Percentiles rank a stretch among this genome's conserved stretches.
Evolutionary conservation across 1,140 invertebrate genomes (phyloP).

Genomic region (Drosophila lacteicornis): DNA sequence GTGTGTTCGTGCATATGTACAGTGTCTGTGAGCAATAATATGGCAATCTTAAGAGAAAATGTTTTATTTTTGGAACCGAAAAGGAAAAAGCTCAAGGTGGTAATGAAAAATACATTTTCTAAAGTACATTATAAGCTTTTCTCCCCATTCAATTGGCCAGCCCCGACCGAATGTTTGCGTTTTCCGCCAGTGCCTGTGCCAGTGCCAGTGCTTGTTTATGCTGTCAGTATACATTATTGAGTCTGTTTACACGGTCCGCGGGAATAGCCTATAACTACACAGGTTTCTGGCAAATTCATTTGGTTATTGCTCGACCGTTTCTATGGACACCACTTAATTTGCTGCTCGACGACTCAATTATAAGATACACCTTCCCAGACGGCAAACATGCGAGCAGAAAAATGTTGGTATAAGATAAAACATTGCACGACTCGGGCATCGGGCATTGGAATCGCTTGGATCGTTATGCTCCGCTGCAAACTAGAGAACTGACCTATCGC

Average conservation of each 20-base stretch:
- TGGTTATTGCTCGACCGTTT: constrained; percentile 44
- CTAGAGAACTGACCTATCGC: constrained; percentile 34
- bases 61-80: constrained; percentile 70
- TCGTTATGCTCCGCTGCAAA: constrained; percentile 27
- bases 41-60: constrained; percentile 69
- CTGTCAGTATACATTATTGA: constrained; percentile 45
- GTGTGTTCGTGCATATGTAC: constrained; percentile 41
- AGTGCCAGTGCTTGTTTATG: constrained; percentile 44
- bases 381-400: constrained; percentile 41
- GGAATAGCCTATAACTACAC: constrained; percentile 2
- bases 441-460: constrained; percentile 10
- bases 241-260: constrained; percentile 37
- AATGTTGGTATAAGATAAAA: constrained; percentile 48
- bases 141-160: constrained; percentile 35
- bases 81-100: constrained; percentile 74
- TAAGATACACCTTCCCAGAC: constrained; percentile 43
- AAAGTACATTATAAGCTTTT: constrained; percentile 63
- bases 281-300: constrained; percentile 26
- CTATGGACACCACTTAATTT: constrained; percentile 54
- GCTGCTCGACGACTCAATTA: constrained; percentile 22
- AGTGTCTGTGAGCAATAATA: constrained; percentile 44
- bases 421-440: constrained; percentile 22
- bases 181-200: constrained; percentile 20
- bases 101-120: constrained; percentile 66
- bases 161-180: constrained; percentile 21